A percentile compares a stretch with the other conserved stretches of the same genome.
These are phyloP conservation scores for Dolichotis patagonum DNA, from an alignment of 2,113 vertebrate species.

Conservation along the genomic window DNA sequence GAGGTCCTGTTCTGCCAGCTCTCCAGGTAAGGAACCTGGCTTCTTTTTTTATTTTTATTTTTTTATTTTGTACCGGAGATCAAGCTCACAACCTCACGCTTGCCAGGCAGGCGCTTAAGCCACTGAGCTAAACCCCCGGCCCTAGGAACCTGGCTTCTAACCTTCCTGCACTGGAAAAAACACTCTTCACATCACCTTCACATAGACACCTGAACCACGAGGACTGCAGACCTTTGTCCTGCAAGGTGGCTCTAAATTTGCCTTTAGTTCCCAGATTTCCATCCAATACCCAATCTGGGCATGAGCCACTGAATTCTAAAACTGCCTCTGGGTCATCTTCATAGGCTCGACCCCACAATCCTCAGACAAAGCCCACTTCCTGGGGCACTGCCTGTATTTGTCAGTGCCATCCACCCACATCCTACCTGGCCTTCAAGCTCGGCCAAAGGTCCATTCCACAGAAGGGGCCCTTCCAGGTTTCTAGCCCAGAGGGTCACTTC, in stretches of 20 bases:
- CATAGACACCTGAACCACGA: not conserved
- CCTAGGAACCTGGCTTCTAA: not conserved
- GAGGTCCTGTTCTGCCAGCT: not conserved
- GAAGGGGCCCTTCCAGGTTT: not conserved
- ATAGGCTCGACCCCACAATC: not conserved
- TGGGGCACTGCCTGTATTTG: not conserved
- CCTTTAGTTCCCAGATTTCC: not conserved
- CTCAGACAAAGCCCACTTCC: not conserved
- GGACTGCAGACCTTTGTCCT: not conserved
- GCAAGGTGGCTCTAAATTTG: not conserved
- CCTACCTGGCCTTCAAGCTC: not conserved
- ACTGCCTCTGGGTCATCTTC: not conserved
- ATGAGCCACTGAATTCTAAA: not conserved
- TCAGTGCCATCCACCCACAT: not conserved
- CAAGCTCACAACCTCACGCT: no score
- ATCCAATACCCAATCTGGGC: not conserved
- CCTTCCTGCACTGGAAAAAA: not conserved
- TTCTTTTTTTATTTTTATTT: no score
- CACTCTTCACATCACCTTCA: not conserved
- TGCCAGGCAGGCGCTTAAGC: no score
- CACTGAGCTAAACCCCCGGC: no score
- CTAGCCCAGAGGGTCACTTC: not conserved
- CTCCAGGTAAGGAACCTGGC: not conserved
- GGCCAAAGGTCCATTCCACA: not conserved
- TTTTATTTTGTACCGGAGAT: no score